phyloP scores from a whole-genome alignment of 2,797 vertebrate species.

The Fistularia commersonii region DNA sequence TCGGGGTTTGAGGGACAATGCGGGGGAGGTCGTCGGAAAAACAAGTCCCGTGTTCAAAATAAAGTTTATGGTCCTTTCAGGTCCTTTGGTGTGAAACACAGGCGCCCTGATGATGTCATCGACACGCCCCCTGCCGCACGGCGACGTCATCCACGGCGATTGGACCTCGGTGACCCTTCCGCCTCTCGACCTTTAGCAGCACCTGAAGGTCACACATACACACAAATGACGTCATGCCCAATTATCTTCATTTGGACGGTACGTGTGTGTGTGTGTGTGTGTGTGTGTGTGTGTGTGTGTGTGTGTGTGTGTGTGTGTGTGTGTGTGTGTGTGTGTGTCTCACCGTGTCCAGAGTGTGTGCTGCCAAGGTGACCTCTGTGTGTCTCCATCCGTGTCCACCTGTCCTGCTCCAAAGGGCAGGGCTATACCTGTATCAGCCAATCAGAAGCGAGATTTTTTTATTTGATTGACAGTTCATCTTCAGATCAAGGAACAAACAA shows the following conservation, averaged over 20 bases:
- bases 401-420: slow-evolving; percentile 85
- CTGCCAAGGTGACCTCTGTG: slow-evolving; percentile 78
- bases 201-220: slow-evolving; percentile 66
- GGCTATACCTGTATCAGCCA: slow-evolving; percentile 57
- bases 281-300: neutral
- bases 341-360: slow-evolving; percentile 76
- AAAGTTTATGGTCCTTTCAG: neutral
- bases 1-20: too few relatives aligned
- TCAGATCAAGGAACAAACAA: neutral
- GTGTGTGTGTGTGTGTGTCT: slow-evolving; percentile 37
- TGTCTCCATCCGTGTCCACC: slow-evolving; percentile 85
- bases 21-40: too few relatives aligned
- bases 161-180: slow-evolving; percentile 72
- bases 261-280: neutral
- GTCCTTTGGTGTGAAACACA: neutral
- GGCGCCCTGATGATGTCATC: slow-evolving; percentile 34
- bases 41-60: neutral
- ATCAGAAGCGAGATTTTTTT: slow-evolving; percentile 1
- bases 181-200: slow-evolving; percentile 83
- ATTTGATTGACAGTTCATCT: neutral
- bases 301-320: too few relatives aligned
- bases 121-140: slow-evolving; percentile 74
- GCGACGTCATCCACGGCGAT: slow-evolving; percentile 84
- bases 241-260: too few relatives aligned
- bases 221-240: neutral